Evolutionary conservation across 2,113 vertebrate genomes (phyloP).

Genomic region (Corydoras sp.): DNA sequence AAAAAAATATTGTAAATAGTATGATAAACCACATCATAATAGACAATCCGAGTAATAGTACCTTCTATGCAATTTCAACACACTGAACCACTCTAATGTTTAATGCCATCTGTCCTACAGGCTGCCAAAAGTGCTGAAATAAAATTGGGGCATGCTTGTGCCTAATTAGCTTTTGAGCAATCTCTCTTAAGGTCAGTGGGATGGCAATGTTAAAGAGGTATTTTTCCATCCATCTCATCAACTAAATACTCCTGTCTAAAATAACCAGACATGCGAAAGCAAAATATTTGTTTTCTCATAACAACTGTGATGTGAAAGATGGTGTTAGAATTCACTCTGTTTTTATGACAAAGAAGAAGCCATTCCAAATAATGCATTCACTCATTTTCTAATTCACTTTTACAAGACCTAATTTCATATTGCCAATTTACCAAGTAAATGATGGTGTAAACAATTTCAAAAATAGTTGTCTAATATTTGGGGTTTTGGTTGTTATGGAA

Average conservation of each 20-base stretch:
- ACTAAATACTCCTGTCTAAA: constrained; percentile 30
- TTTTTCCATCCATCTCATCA: constrained; percentile 38
- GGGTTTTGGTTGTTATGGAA: too few species aligned
- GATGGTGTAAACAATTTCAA: too few species aligned
- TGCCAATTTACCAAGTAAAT: too few species aligned
- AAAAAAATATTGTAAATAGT: too few species aligned
- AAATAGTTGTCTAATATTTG: too few species aligned
- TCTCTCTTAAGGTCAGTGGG: constrained; percentile 30
- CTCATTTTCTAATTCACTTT: background rate
- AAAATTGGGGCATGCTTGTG: constrained; percentile 1
- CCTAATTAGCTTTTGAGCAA: constrained; percentile 22
- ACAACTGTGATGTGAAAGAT: constrained; percentile 35
- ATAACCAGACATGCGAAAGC: constrained; percentile 26
- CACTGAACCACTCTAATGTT: background rate
- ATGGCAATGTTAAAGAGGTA: constrained; percentile 21
- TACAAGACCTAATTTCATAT: too few species aligned
- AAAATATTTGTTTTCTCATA: constrained; percentile 14
- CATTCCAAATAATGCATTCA: background rate
- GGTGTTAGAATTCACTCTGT: constrained; percentile 30
- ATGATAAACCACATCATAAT: too few species aligned
- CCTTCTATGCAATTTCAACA: background rate
- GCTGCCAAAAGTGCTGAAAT: background rate
- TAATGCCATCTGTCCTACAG: background rate
- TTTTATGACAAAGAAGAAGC: background rate
- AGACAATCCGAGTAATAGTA: background rate